Evolutionary conservation across 2,797 vertebrate species (phyloP).

Genomic region (Aeoliscus strigatus): DNA sequence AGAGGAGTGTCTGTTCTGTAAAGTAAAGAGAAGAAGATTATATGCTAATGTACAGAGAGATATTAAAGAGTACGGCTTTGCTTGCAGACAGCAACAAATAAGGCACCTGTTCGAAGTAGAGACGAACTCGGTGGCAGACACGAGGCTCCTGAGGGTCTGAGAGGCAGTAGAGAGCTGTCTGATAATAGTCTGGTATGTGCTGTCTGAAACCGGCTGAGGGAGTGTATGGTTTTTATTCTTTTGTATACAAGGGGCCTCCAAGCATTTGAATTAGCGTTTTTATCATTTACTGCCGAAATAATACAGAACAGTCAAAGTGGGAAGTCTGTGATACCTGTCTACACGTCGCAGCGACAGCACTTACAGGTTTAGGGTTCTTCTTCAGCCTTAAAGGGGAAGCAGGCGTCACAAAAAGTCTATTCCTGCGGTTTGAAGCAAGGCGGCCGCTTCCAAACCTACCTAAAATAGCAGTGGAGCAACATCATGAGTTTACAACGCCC

Average conservation of each 20-base stretch:
- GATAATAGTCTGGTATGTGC: conserved; percentile 15
- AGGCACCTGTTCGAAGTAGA: conserved; percentile 40
- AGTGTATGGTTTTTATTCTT: not conserved
- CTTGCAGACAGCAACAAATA: conserved; percentile 55
- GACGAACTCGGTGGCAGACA: conserved; percentile 40
- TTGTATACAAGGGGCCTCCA: conserved; percentile 24
- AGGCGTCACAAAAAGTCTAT: conserved; percentile 24
- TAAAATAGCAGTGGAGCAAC: conserved; percentile 42
- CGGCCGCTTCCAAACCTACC: conserved; percentile 17
- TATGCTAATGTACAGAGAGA: conserved; percentile 84
- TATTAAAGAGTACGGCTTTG: conserved; percentile 72
- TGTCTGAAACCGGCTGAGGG: conserved; percentile 14
- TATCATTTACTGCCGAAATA: conserved; percentile 39
- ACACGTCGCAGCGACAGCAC: conserved; percentile 41
- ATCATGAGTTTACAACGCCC: conserved; percentile 57
- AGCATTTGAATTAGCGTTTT: conserved; percentile 27
- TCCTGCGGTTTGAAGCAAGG: conserved; percentile 23
- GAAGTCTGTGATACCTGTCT: conserved; percentile 20
- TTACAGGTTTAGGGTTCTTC: conserved; percentile 47
- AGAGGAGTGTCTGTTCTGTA: conserved; percentile 95
- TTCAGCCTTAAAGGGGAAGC: conserved; percentile 41
- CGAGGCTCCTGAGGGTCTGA: conserved; percentile 29
- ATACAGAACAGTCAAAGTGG: conserved; percentile 12
- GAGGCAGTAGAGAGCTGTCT: too few species aligned
- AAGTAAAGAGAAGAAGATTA: conserved; percentile 81